A percentile compares a stretch with the other conserved stretches of the same genome.
phyloP scores from a whole-genome alignment of 2,113 vertebrate genomes.

The Poicephalus meyeri region DNA sequence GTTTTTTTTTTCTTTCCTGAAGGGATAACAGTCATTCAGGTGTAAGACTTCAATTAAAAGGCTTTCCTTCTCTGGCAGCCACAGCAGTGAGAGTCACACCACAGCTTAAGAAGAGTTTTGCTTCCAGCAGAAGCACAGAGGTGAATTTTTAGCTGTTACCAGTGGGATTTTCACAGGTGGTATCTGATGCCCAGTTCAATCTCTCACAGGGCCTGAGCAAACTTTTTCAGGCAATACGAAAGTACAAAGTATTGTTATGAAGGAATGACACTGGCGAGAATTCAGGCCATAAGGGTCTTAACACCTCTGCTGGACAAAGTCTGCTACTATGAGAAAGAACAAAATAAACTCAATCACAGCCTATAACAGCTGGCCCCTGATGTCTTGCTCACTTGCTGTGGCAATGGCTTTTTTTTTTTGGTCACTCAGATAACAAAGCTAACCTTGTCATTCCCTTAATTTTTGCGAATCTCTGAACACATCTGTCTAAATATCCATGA shows the following conservation, averaged over 20 bases:
- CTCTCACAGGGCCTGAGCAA: background rate
- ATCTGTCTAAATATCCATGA: constrained; percentile 64
- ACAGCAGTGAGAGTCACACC: background rate
- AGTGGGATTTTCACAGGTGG: background rate
- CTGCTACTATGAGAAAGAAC: background rate
- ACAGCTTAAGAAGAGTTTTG: background rate
- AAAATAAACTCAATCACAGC: background rate
- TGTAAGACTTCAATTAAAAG: constrained; percentile 35
- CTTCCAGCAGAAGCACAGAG: background rate
- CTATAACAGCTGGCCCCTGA: background rate
- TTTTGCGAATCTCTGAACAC: constrained; percentile 25
- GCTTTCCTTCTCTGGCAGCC: constrained; percentile 20
- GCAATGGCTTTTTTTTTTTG: background rate
- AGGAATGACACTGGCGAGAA: background rate
- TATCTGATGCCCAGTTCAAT: background rate
- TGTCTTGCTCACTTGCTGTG: background rate
- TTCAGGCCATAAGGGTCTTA: background rate
- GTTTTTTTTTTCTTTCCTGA: background rate
- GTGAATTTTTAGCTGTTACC: background rate
- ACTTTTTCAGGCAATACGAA: background rate
- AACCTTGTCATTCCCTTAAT: constrained; percentile 16
- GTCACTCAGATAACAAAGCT: background rate
- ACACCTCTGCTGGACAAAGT: background rate
- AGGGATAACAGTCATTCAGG: constrained; percentile 23
- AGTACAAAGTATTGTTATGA: background rate